phyloP scores from a whole-genome alignment of 2,888 invertebrate genomes.

The Reticulitermes lucifugus region DNA sequence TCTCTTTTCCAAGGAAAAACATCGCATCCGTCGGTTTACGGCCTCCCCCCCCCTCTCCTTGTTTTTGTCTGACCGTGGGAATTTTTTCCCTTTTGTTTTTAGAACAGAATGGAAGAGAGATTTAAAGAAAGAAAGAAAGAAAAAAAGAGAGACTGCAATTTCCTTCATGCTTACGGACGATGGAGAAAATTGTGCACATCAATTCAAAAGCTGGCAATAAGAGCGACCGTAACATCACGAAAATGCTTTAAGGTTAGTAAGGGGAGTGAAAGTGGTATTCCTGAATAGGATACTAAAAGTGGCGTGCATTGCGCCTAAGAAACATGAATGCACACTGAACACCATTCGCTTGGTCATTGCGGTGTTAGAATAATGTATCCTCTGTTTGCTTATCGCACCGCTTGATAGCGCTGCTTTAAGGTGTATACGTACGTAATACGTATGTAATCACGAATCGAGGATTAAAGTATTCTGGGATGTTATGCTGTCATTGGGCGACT shows the following conservation, averaged over 20 bases:
- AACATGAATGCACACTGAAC: background rate
- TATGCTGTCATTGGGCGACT: too few species aligned
- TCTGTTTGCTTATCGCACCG: background rate
- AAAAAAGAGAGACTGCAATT: background rate
- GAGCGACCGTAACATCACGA: background rate
- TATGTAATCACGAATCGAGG: too few species aligned
- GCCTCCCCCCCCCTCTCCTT: background rate
- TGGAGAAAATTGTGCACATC: slow-evolving; percentile 4
- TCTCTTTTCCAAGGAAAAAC: background rate
- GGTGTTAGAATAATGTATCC: background rate
- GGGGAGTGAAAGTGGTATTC: background rate
- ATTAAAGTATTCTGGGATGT: too few species aligned
- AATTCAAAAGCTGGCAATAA: slow-evolving; percentile 2
- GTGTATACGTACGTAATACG: background rate
- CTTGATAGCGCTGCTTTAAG: background rate
- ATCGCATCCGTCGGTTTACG: background rate
- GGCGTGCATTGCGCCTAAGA: background rate
- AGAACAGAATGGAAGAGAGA: slow-evolving; percentile 2
- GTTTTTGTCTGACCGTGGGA: slow-evolving; percentile 9
- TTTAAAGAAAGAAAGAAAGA: background rate
- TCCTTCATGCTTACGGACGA: background rate
- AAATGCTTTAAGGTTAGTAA: slow-evolving; percentile 12
- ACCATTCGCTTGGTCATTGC: background rate
- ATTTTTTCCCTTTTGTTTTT: background rate
- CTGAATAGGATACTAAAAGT: slow-evolving; percentile 5